Base-by-base conservation (phyloP, 37 sponge, comb jelly and placozoan species). In the Beroe ovata region DNA sequence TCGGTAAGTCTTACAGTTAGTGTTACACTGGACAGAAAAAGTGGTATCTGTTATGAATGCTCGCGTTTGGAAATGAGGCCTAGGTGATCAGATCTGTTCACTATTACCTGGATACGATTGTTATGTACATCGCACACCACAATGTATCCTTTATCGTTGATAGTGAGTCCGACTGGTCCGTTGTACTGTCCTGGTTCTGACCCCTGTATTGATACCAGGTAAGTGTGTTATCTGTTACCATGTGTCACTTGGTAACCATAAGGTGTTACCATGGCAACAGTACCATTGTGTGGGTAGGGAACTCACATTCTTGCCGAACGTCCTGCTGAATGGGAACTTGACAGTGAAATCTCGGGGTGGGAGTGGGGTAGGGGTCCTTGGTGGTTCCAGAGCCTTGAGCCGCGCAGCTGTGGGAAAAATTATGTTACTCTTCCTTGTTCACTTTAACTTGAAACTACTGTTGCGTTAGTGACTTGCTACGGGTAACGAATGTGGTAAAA, bases 331-430 rank as follows among this genome's bases (percentile, higher is more conserved):
- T 1, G 26, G 35, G 84, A 77, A n/a, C 33, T 30, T 30, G 33
- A 77, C 26, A 19, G 84, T 77, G 54, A 77, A 77, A 26, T 77
- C 84, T 6, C 84, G n/a, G 21, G 84, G 84, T 40, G 84, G 84
- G 0, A 77, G 54, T 6, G 84, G 84, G 28, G 84, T 77, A 0
- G 84, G 84, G n/a, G 84, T 77, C n/a, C 84, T 8, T 20, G 84
- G 84, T 14, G 84, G 84, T 25, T 77, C 84, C 54, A 77, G 54
- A 40, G 84, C 84, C 33, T 77, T 77, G n/a, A 77, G 54, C 41
- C 84, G 41, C 1, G 84, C 84, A 41, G 84, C 84, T 77, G 84
- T 4, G 26, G 38, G 36, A 38, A 69, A 8, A 69, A n/a, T n/a
- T 19, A 58, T 58, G 18, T 58, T 58, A 58, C 18, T 58, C 18